Evolutionary conservation across 2,888 invertebrate genomes (phyloP).

Genomic region (Zonitis immaculata): DNA sequence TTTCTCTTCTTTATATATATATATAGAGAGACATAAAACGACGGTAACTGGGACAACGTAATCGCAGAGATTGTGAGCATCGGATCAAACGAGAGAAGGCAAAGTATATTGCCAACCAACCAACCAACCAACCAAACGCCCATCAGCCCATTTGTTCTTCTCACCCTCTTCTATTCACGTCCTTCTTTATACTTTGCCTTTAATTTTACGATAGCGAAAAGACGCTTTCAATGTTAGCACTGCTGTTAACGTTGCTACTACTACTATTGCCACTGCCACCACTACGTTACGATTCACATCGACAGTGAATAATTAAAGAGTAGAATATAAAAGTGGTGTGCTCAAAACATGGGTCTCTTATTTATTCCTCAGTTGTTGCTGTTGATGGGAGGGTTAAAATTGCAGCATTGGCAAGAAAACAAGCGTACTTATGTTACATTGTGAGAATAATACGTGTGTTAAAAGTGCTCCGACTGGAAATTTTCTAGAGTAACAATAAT

Average conservation of each 20-base stretch:
- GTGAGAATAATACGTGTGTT: not conserved
- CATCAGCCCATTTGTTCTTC: not conserved
- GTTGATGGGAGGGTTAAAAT: not conserved
- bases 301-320: conserved; percentile 20
- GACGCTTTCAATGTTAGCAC: not conserved
- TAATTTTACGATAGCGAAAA: not conserved
- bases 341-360: conserved; percentile 12
- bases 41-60: conserved; percentile 19
- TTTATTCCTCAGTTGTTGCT: conserved; percentile 1
- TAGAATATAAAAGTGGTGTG: conserved; percentile 17
- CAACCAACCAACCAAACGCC: too few species aligned
- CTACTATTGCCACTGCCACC: not conserved
- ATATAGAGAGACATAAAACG: conserved; percentile 24
- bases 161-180: not conserved
- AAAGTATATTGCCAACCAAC: too few species aligned
- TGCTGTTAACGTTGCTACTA: not conserved
- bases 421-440: not conserved
- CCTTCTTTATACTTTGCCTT: not conserved
- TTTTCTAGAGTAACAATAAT: not conserved
- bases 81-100: conserved; percentile 23
- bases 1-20: conserved; percentile 10
- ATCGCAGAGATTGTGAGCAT: conserved; percentile 25
- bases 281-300: conserved; percentile 17
- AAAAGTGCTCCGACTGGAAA: not conserved
- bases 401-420: not conserved